Evolutionary conservation across 1,140 invertebrate species (phyloP).

Genomic region (Euura lappo): DNA sequence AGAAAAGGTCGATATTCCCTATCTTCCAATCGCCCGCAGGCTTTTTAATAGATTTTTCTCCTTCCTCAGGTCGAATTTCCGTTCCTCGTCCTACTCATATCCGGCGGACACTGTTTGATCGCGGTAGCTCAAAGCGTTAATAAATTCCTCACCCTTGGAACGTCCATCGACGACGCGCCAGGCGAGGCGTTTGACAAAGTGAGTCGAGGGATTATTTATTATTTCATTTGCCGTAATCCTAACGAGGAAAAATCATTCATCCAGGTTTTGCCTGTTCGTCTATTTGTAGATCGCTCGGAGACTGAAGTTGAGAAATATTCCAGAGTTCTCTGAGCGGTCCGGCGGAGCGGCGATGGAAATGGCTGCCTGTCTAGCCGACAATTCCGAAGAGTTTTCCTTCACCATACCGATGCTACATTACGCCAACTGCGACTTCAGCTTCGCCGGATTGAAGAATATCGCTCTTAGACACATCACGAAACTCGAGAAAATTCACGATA

Average conservation of each 20-base stretch:
- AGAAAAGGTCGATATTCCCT: conserved; percentile 55
- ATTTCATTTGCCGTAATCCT: conserved; percentile 33
- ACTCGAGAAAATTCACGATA: conserved; percentile 68
- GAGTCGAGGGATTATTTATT: conserved; percentile 19
- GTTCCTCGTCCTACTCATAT: conserved; percentile 87
- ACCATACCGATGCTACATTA: conserved; percentile 64
- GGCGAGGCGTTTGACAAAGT: conserved; percentile 93
- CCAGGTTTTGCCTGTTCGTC: conserved; percentile 10
- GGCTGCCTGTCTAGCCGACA: conserved; percentile 71
- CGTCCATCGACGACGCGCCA: conserved; percentile 83
- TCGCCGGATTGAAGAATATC: conserved; percentile 74
- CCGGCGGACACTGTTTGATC: conserved; percentile 91
- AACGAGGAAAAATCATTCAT: conserved; percentile 19
- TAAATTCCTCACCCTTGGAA: conserved; percentile 81
- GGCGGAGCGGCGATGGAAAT: conserved; percentile 89
- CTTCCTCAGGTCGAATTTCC: conserved; percentile 79
- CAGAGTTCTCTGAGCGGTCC: conserved; percentile 72
- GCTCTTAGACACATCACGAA: conserved; percentile 60
- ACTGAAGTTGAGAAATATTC: conserved; percentile 82
- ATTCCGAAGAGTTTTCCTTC: conserved; percentile 74
- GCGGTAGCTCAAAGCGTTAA: conserved; percentile 77
- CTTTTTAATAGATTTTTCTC: conserved; percentile 20
- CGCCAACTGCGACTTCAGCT: conserved; percentile 85
- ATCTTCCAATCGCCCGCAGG: conserved; percentile 16
- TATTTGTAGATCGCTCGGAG: conserved; percentile 75